Base-by-base conservation (phyloP, 2,797 vertebrate genomes). In the Discoglossus pictus region DNA sequence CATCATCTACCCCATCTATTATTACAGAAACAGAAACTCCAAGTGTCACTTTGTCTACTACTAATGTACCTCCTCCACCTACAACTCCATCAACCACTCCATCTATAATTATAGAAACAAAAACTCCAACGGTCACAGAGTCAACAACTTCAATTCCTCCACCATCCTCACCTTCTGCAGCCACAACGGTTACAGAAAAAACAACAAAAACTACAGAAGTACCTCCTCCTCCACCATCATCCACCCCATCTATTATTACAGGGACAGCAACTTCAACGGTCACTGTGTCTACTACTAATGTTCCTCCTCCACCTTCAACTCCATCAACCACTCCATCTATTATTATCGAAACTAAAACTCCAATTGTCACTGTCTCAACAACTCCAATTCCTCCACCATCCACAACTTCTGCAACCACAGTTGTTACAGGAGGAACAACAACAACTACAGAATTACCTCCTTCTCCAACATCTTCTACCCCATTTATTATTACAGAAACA, bases 131-230 rank as follows among this genome's bases (percentile, higher is more conserved):
- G n/a, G n/a, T n/a, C n/a, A n/a, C n/a, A n/a, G n/a, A n/a, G n/a
- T n/a, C n/a, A n/a, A n/a, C n/a, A n/a, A n/a, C n/a, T n/a, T n/a
- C n/a, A n/a, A n/a, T n/a, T n/a, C n/a, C n/a, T n/a, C n/a, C n/a
- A n/a, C 9, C 74, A 79, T 18, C 76, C 1, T 1, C 5, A 3
- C 43, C 35, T 4, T 1, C n/a, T n/a, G n/a, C 23, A 6, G 15
- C 1, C 2, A 12, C 3, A 51, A 40, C 0, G 6, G 7, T 0
- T 17, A 59, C 56, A 31, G 38, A 42, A 36, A 65, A 25, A 36
- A 10, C n/a, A 27, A 61, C 59, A 2, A 4, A 16, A 6, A 34
- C 38, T 5, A 43, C 8, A 10, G 34, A 15, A 3, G 6, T 34
- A 6, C 27, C 54, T 24, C 27, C 55, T 15, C 20, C 27, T 36